phyloP scores from a whole-genome alignment of 2,888 invertebrate species.

The Agrochola lota region DNA sequence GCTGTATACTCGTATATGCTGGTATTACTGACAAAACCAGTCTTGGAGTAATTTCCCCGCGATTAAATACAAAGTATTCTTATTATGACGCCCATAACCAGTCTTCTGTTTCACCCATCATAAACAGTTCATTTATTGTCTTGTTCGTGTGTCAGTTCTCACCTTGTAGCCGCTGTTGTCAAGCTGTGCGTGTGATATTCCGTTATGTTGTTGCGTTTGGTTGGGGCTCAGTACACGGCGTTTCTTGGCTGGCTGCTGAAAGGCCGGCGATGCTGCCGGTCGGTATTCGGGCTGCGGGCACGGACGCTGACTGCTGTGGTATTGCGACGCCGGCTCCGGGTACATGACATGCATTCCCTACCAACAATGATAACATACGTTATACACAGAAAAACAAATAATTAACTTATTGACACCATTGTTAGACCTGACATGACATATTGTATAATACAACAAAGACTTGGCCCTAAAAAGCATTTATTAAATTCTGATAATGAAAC shows the following conservation, averaged over 20 bases:
- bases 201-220: conserved; percentile 68
- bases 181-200: conserved; percentile 72
- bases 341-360: conserved; percentile 97
- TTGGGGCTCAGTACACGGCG: conserved; percentile 85
- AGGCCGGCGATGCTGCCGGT: conserved; percentile 85
- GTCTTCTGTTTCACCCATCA: conserved; percentile 16
- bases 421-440: conserved; percentile 4
- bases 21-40: not conserved
- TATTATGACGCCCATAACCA: conserved; percentile 11
- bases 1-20: no score
- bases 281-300: conserved; percentile 81
- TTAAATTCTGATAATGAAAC: conserved; percentile 52
- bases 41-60: not conserved
- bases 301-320: conserved; percentile 87
- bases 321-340: conserved; percentile 90
- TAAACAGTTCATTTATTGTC: conserved; percentile 38
- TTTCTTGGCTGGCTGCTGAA: conserved; percentile 85
- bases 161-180: conserved; percentile 86
- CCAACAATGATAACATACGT: conserved; percentile 54
- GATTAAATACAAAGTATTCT: conserved; percentile 7
- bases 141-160: conserved; percentile 37
- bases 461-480: conserved; percentile 30
- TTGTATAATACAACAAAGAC: not conserved
- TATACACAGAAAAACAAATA: conserved; percentile 32
- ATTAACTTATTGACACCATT: not conserved